Conservation (phyloP, 1,140 invertebrate genomes). For the Drosophila simulans region DNA sequence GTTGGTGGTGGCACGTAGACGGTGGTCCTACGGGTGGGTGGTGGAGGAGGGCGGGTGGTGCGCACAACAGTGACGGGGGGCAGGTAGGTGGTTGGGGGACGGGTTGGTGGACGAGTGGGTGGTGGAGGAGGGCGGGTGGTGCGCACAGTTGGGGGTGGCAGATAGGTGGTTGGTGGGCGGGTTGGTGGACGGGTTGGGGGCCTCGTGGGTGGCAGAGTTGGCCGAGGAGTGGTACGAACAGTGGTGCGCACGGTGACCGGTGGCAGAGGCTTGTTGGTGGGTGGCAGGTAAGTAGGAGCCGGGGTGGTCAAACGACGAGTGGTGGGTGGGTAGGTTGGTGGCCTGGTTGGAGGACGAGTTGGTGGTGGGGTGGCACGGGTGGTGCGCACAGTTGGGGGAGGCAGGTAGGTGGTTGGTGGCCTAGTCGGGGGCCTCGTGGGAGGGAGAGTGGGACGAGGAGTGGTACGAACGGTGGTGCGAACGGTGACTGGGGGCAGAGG, state of each 20-base stretch:
- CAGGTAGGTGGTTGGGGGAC: conserved; percentile 43
- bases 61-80: conserved; percentile 26
- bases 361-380: conserved; percentile 23
- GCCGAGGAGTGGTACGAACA: conserved; percentile 36
- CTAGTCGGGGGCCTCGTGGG: conserved; percentile 31
- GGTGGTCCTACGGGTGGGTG: conserved; percentile 24
- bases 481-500: conserved; percentile 19
- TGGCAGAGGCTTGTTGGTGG: conserved; percentile 27
- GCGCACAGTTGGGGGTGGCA: conserved; percentile 35
- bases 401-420: conserved; percentile 49
- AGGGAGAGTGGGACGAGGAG: not conserved
- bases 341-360: conserved; percentile 1
- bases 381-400: conserved; percentile 21
- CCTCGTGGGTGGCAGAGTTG: conserved; percentile 37
- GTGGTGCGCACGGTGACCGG: conserved; percentile 26
- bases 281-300: conserved; percentile 51
- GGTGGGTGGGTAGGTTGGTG: conserved; percentile 18
- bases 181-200: conserved; percentile 33
- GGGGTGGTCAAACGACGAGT: conserved; percentile 22
- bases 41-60: conserved; percentile 44
- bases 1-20: conserved; percentile 35
- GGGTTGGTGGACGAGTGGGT: conserved; percentile 20
- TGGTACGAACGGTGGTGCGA: conserved; percentile 12
- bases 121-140: conserved; percentile 42
- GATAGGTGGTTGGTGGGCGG: conserved; percentile 44